Percentiles rank a stretch among this genome's conserved stretches.
Evolutionary conservation across 2,888 invertebrate species (phyloP).

Genomic region (Salticus scenicus): DNA sequence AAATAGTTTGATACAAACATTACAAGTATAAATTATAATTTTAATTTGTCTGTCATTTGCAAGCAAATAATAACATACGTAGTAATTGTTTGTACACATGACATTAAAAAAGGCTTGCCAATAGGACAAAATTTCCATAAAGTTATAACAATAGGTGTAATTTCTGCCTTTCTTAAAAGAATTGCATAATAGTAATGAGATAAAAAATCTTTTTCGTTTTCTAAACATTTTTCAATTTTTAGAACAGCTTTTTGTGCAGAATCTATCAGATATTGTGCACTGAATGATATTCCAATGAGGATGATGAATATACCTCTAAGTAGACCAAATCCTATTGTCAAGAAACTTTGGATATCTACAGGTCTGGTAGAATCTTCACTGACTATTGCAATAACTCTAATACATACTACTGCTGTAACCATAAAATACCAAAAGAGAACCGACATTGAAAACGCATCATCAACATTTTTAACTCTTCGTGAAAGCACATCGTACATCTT

Average conservation of each 20-base stretch:
- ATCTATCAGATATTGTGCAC: conserved; percentile 33
- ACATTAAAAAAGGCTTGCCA: conserved; percentile 41
- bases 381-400: conserved; percentile 49
- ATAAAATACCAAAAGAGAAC: conserved; percentile 57
- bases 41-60: conserved; percentile 38
- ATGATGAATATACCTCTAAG: conserved; percentile 44
- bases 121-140: conserved; percentile 44
- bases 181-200: conserved; percentile 25
- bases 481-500: conserved; percentile 26
- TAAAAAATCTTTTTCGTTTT: background rate
- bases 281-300: conserved; percentile 39
- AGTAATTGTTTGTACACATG: conserved; percentile 48
- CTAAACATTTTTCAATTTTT: conserved; percentile 16
- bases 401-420: conserved; percentile 39
- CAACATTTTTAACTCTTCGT: conserved; percentile 24
- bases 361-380: background rate
- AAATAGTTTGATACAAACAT: too few relatives aligned
- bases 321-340: conserved; percentile 46
- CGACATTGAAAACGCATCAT: conserved; percentile 31
- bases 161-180: conserved; percentile 29
- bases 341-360: conserved; percentile 40
- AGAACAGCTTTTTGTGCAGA: background rate
- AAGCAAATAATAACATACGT: conserved; percentile 59
- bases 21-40: too few relatives aligned
- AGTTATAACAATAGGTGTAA: conserved; percentile 33